These are phyloP conservation scores for Ambastaia sidthimunki DNA, from an alignment of 2,797 vertebrate species.

Conservation along the genomic window DNA sequence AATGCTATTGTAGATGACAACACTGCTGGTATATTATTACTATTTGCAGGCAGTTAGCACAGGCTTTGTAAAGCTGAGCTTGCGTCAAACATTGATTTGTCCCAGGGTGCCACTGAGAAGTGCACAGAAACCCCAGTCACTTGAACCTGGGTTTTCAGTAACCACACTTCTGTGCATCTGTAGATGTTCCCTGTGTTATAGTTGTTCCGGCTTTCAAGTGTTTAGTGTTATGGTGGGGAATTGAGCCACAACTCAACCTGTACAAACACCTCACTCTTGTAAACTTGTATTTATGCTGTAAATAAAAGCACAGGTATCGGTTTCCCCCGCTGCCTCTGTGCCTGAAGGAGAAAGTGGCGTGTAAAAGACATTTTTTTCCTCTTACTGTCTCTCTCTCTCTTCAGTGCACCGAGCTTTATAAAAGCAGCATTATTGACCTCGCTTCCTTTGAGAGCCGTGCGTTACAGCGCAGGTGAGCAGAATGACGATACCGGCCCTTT, in stretches of 20 bases:
- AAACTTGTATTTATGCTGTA: conserved; percentile 44
- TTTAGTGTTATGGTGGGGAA: conserved; percentile 43
- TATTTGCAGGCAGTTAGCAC: conserved; percentile 7
- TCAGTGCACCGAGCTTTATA: conserved; percentile 31
- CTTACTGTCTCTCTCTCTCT: conserved; percentile 28
- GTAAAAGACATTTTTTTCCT: conserved; percentile 23
- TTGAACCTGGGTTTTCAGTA: conserved; percentile 47
- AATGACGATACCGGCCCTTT: conserved; percentile 83
- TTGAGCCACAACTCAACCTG: conserved; percentile 65
- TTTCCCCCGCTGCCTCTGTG: conserved; percentile 10
- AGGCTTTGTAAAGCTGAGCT: conserved; percentile 33
- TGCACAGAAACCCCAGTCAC: conserved; percentile 23
- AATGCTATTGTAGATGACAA: conserved; percentile 10
- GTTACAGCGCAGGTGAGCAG: conserved; percentile 64
- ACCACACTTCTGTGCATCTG: conserved; percentile 39
- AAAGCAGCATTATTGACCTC: conserved; percentile 53
- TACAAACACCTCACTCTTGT: conserved; percentile 44
- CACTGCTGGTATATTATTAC: conserved; percentile 9
- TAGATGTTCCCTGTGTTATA: conserved; percentile 38
- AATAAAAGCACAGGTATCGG: conserved; percentile 50
- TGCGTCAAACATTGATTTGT: conserved; percentile 42
- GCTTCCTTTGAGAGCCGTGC: conserved; percentile 49
- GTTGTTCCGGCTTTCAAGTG: conserved; percentile 48
- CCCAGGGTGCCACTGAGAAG: conserved; percentile 36
- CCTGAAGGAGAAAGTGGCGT: conserved; percentile 36